phyloP scores from a whole-genome alignment of 2,888 invertebrate genomes.

The Drosophila neonasuta region DNA sequence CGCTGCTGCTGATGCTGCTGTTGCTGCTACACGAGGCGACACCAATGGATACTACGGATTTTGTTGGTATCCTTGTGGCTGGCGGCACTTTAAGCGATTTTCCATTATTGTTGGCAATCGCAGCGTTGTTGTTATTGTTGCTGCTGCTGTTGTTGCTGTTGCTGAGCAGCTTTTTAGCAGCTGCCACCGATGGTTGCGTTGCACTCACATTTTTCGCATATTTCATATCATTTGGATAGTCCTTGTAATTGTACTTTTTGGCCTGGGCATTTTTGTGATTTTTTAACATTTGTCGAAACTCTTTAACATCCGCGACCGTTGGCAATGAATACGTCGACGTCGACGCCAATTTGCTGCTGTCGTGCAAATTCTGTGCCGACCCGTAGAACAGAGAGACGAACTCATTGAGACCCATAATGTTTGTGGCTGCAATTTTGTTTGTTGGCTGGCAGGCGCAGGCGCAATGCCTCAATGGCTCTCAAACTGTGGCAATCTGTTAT shows the following conservation, averaged over 20 bases:
- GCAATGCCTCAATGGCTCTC: constrained; percentile 46
- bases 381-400: constrained; percentile 82
- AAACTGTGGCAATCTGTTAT: constrained; percentile 63
- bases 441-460: constrained; percentile 39
- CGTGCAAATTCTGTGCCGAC: constrained; percentile 79
- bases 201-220: constrained; percentile 62
- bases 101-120: constrained; percentile 30
- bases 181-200: constrained; percentile 26
- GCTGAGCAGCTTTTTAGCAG: constrained; percentile 57
- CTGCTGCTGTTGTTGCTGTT: constrained; percentile 29
- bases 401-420: constrained; percentile 81
- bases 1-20: constrained; percentile 62
- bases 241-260: constrained; percentile 77
- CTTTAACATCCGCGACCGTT: constrained; percentile 68
- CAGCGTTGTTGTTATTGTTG: constrained; percentile 31
- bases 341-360: constrained; percentile 61
- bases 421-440: not conserved
- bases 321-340: constrained; percentile 70
- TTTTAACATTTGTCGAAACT: constrained; percentile 79
- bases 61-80: constrained; percentile 72
- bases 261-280: constrained; percentile 79
- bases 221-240: constrained; percentile 77
- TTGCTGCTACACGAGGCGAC: constrained; percentile 36
- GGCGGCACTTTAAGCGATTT: constrained; percentile 42
- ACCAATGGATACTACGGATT: constrained; percentile 35